A percentile compares a stretch with the other conserved stretches of the same genome.
These are phyloP conservation scores for Vidua macroura DNA, from an alignment of 2,113 vertebrate genomes.

Conservation along the genomic window DNA sequence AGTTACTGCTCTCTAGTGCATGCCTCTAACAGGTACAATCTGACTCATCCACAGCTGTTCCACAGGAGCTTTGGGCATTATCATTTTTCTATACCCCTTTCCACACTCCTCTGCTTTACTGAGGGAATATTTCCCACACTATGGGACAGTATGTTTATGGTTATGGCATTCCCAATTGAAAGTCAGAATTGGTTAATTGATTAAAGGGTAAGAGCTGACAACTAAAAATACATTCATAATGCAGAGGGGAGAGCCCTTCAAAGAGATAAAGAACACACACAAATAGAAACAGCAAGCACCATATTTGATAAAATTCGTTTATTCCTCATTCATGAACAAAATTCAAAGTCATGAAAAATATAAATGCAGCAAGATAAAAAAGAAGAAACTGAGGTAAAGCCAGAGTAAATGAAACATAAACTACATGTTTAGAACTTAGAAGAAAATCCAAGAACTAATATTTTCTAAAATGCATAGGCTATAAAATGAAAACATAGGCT, in stretches of 20 bases:
- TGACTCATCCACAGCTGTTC: background rate
- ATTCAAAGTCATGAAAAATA: background rate
- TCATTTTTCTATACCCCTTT: background rate
- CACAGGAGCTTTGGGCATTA: background rate
- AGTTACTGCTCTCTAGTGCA: background rate
- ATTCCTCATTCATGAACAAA: background rate
- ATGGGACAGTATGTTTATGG: background rate
- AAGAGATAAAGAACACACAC: background rate
- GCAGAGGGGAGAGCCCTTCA: background rate
- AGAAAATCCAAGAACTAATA: background rate
- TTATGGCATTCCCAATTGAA: background rate
- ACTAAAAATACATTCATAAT: background rate
- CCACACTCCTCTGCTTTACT: background rate
- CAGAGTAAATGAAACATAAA: background rate
- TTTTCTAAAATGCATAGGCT: background rate
- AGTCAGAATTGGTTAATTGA: background rate
- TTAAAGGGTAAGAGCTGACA: background rate
- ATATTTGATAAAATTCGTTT: background rate
- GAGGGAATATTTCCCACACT: background rate
- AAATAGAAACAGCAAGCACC: background rate
- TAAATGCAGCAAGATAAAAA: background rate
- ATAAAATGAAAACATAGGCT: background rate
- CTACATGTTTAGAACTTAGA: background rate
- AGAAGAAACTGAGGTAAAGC: background rate
- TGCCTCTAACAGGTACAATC: background rate